These are phyloP conservation scores for Eumacrocentrus americanus DNA, from an alignment of 2,888 invertebrate species.

Conservation along the genomic window DNA sequence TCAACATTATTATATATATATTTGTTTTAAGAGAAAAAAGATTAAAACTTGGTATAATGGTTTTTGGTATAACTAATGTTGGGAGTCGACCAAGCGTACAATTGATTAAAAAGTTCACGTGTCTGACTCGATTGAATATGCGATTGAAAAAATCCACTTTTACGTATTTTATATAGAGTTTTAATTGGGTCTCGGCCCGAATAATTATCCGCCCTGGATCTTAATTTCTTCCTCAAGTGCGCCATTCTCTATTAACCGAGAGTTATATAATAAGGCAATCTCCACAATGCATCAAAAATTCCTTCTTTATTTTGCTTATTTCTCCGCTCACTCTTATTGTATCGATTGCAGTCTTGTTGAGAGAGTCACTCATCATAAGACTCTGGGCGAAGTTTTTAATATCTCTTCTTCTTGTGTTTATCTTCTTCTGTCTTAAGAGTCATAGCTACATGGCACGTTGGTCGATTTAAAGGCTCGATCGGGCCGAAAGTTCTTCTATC, in stretches of 20 bases:
- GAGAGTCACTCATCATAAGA: conserved; percentile 35
- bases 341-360: conserved; percentile 44
- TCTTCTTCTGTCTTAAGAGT: conserved; percentile 29
- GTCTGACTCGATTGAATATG: conserved; percentile 8
- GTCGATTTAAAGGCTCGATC: conserved; percentile 52
- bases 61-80: neutral
- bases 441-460: conserved; percentile 45
- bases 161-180: neutral
- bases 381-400: conserved; percentile 17
- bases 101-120: conserved; percentile 11
- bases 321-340: conserved; percentile 31
- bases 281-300: too few relatives aligned
- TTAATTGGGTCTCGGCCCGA: conserved; percentile 6
- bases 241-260: too few relatives aligned
- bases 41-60: neutral
- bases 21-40: neutral
- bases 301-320: conserved; percentile 3
- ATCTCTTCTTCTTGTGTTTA: conserved; percentile 20
- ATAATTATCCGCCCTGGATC: conserved; percentile 1
- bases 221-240: too few relatives aligned
- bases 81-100: conserved; percentile 14
- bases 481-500: conserved; percentile 43
- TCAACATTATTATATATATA: too few relatives aligned
- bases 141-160: neutral
- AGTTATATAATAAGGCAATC: too few relatives aligned